Percentiles rank a stretch among this genome's conserved stretches.
These are phyloP conservation scores for Notocelia uddmanniana DNA, from an alignment of 2,888 invertebrate species.

Conservation along the genomic window DNA sequence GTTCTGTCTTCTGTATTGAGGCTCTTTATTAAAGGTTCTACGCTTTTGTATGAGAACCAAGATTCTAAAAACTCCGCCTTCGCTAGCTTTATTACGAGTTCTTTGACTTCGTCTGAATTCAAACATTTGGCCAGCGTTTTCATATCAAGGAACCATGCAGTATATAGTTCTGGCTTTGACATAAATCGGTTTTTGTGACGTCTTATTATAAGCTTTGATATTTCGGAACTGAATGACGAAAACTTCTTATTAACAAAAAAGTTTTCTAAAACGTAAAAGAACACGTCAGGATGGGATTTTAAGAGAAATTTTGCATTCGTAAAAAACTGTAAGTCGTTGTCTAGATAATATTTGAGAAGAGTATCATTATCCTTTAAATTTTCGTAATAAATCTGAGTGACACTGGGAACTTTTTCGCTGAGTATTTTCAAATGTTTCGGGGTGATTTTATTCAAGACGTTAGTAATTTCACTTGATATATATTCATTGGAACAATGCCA, in stretches of 20 bases:
- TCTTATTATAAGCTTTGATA: slow-evolving; percentile 61
- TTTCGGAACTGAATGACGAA: slow-evolving; percentile 51
- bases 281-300: slow-evolving; percentile 60
- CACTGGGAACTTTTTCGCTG: slow-evolving; percentile 60
- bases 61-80: slow-evolving; percentile 59
- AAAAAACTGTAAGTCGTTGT: slow-evolving; percentile 54
- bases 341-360: slow-evolving; percentile 52
- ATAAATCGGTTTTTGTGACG: slow-evolving; percentile 60
- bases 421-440: slow-evolving; percentile 62
- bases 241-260: slow-evolving; percentile 55
- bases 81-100: slow-evolving; percentile 59
- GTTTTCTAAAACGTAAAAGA: slow-evolving; percentile 63
- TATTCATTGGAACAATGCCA: slow-evolving; percentile 58
- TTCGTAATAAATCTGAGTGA: slow-evolving; percentile 62
- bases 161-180: slow-evolving; percentile 64
- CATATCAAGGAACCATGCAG: slow-evolving; percentile 58
- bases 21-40: slow-evolving; percentile 64
- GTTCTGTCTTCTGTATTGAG: slow-evolving; percentile 56
- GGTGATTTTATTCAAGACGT: slow-evolving; percentile 58
- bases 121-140: slow-evolving; percentile 60
- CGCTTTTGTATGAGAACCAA: slow-evolving; percentile 62
- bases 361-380: slow-evolving; percentile 53
- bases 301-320: slow-evolving; percentile 59
- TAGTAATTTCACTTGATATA: slow-evolving; percentile 55
- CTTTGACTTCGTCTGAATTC: slow-evolving; percentile 60